Conservation (phyloP, 2,113 vertebrate genomes). For the Actenoides hombroni region DNA sequence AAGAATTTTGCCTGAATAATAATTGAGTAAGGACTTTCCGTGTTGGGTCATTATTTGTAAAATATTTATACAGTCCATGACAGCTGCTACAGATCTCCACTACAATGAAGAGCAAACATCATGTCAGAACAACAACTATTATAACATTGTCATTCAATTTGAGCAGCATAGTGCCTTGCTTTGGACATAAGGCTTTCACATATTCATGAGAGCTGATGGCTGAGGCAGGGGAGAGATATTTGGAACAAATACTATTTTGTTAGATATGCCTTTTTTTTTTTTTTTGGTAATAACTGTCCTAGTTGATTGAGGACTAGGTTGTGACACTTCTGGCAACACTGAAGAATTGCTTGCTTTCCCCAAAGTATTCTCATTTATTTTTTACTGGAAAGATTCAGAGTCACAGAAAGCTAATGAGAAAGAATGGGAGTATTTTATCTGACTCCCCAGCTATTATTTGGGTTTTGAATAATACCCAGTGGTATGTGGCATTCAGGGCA, state of each 20-base stretch:
- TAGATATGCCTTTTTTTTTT: neutral
- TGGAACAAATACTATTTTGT: neutral
- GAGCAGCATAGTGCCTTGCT: neutral
- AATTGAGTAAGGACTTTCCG: neutral
- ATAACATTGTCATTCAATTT: neutral
- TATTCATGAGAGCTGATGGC: neutral
- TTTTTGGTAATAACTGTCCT: neutral
- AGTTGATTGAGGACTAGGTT: neutral
- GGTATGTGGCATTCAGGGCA: neutral
- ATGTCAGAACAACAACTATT: neutral
- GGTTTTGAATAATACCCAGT: neutral
- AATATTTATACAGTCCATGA: conserved; percentile 1
- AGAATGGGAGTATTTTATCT: neutral
- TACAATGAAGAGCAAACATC: neutral
- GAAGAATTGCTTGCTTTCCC: neutral
- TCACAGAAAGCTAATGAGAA: neutral
- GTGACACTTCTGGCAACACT: neutral
- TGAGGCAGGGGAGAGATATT: neutral
- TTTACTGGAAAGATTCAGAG: neutral
- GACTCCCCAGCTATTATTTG: neutral
- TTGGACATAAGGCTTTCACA: neutral
- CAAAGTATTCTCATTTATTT: neutral
- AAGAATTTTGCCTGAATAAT: conserved; percentile 21
- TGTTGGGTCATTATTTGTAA: neutral
- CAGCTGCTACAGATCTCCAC: neutral